Evolutionary conservation across 2,888 invertebrate genomes (phyloP), one percentile per base, ranked within the genome.

Genomic region (Ctenicera cuprea): DNA sequence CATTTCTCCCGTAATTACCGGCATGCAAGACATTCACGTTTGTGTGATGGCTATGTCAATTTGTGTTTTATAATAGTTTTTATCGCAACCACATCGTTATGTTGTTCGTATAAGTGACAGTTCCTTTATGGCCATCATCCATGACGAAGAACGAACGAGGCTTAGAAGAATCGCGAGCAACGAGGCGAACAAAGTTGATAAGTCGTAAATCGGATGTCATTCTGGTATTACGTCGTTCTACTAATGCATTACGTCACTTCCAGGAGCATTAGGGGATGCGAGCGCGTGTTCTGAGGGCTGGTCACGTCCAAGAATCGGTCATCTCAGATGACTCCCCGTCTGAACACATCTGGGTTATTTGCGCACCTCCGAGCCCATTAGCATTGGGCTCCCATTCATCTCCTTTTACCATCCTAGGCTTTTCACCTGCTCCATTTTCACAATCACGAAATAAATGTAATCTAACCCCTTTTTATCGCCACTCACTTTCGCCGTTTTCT

Each of bases 31-130:
- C 61, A 64, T 66, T 75, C 68, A 64, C 63, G 54, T 57, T 63
- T 52, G 63, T 73, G 71, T 52, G 70, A 59, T 57, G 59, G 54
- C 50, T 26, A 66, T 63, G 74, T 74, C 74, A 75, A 81, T 80
- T 76, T 80, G 77, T 80, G 81, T 82, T 81, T 82, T 81, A 79
- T 82, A 81, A 81, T 82, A 76, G 80, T 79, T 82, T 81, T 81
- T 80, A 80, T 79, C 79, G 73, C 57, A 38, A 64, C 76, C 61
- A 41, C 54, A 61, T 70, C 62, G 62, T 70, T 70, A 70, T 50
- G 62, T 70, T 61, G 37, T 62, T 62, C 73, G 79, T 80, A 78
- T 75, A 76, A 77, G 76, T 77, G 79, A 76, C 78, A 76, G 78
- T 73, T 72, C 74, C 68, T 73, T 77, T 80, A 76, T 74, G 73